Evolutionary conservation across 2,113 vertebrate species (phyloP), one percentile per base, ranked within the genome.

Genomic region (Genyomyrus donnyi): DNA sequence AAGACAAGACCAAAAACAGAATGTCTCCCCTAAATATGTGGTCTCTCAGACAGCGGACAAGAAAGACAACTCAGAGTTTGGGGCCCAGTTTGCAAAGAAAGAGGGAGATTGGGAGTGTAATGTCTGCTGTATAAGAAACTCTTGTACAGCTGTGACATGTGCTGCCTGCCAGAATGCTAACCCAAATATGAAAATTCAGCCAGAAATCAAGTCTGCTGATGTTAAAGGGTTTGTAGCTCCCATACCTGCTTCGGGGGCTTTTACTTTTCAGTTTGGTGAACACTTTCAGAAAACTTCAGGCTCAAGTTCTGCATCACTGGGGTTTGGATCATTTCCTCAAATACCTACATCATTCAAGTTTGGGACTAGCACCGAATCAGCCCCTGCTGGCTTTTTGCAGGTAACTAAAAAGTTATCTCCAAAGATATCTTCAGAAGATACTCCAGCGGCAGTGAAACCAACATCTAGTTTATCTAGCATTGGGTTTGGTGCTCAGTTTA

Each of bases 81-180:
- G 93, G 90, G 95, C 96, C 89, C 96, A 95, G 24, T 95, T 97
- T 93, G 93, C 93, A 6, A 92, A 95, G 0, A 98, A 97, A 95
- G 95, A 96, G 15, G 97, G 96, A 0, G 95, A 93, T 87, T 99
- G 98, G 98, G 91, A 96, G 5, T 99, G 98, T 91, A 91, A 89
- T 85, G 91, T 92, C 0, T 99, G 98, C 91, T 95, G 49, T 88
- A 93, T 97, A 56, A 95, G 90, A 92, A 99, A 99, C 93, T 92
- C 93, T 58, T 83, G 94, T 56, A 90, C 92, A 27, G 93, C 93
- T 85, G 92, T 93, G 88, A 92, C 89, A 0, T 99, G 98, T 93
- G 91, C 92, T 0, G 92, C 97, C 0, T 99, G 98, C 94, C 94
- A 94, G 91, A 93, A 4, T 49, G 85, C 93, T 24, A 95, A 95